A percentile compares a stretch with the other conserved stretches of the same genome.
phyloP scores from a whole-genome alignment of 35 echinoderm and acorn worm genomes.

The Heliocidaris erythrogramma region DNA sequence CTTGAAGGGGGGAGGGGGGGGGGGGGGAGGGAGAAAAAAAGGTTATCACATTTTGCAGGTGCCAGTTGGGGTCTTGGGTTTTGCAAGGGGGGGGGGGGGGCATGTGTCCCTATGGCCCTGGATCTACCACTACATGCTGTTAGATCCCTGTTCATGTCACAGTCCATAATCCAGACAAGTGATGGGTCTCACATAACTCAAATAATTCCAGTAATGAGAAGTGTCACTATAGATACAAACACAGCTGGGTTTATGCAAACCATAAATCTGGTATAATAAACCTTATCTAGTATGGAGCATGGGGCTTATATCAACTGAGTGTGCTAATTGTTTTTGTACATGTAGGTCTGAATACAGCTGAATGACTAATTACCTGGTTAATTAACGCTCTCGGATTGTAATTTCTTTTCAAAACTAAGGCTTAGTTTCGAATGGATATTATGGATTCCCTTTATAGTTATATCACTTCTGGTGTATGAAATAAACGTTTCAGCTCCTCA shows the following conservation, averaged over 20 bases:
- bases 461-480: too few relatives aligned
- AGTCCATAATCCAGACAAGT: not conserved
- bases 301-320: not conserved
- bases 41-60: not conserved
- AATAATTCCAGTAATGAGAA: not conserved
- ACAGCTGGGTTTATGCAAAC: not conserved
- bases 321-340: not conserved
- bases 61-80: too few relatives aligned
- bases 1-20: not conserved
- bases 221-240: not conserved
- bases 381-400: too few relatives aligned
- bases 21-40: too few relatives aligned
- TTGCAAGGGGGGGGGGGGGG: not conserved
- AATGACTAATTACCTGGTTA: not conserved
- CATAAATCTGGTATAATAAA: not conserved
- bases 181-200: not conserved
- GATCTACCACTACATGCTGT: not conserved
- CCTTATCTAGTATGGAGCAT: not conserved
- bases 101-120: not conserved
- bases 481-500: too few relatives aligned
- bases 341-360: not conserved
- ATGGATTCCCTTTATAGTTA: too few relatives aligned
- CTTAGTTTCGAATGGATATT: too few relatives aligned
- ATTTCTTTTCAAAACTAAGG: too few relatives aligned
- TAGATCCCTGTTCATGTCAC: not conserved